A percentile compares a stretch with the other conserved stretches of the same genome.
These are phyloP conservation scores for Plagodis pulveraria DNA, from an alignment of 2,888 invertebrate species.

Conservation along the genomic window DNA sequence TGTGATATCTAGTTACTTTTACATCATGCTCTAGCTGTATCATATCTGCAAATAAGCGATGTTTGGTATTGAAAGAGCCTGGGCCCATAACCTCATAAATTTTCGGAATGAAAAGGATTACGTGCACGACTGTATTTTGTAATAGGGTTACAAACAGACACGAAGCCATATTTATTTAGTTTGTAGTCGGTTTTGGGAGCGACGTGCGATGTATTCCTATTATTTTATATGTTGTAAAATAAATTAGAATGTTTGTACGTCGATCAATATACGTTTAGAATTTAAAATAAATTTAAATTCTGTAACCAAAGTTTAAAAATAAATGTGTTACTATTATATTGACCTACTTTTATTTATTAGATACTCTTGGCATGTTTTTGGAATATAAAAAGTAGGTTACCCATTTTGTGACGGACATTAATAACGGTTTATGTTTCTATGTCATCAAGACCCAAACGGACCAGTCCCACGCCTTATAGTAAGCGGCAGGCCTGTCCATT, in stretches of 20 bases:
- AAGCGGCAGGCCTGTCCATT: too few species aligned
- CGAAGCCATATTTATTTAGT: slow-evolving; percentile 20
- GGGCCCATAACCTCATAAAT: too few species aligned
- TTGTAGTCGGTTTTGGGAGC: slow-evolving; percentile 37
- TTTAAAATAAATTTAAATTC: slow-evolving; percentile 73
- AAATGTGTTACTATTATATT: slow-evolving; percentile 54
- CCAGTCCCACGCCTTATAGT: too few species aligned
- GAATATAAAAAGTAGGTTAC: too few species aligned
- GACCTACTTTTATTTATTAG: background rate
- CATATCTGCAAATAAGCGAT: too few species aligned
- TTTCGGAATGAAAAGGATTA: background rate
- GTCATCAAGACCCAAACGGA: too few species aligned
- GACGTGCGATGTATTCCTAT: slow-evolving; percentile 37
- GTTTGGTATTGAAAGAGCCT: too few species aligned
- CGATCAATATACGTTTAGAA: slow-evolving; percentile 58
- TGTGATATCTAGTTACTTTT: too few species aligned
- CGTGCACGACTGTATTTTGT: background rate
- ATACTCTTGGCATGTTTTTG: background rate
- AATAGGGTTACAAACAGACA: background rate
- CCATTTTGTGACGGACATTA: too few species aligned
- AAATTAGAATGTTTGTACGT: slow-evolving; percentile 36
- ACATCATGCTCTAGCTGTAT: too few species aligned
- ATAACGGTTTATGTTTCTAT: too few species aligned
- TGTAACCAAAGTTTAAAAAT: slow-evolving; percentile 67
- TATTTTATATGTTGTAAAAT: slow-evolving; percentile 46